Base-by-base conservation (phyloP, 2,888 invertebrate species). In the Chydorus sphaericus region DNA sequence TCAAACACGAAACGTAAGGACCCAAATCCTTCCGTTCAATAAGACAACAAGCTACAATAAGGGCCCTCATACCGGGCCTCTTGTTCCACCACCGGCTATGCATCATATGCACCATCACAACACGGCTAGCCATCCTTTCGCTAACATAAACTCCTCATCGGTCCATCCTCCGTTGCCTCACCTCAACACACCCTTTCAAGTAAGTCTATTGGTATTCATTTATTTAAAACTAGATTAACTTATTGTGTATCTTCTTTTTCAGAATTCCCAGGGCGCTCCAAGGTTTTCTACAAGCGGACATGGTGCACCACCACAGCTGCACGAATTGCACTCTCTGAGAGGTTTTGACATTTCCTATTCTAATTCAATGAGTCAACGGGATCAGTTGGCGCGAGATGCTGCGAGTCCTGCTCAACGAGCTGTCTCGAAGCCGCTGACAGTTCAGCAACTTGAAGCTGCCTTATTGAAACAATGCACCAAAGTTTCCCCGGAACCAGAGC, bases 361-460 rank as follows among this genome's bases (percentile, higher is more conserved):
- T 7, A n/a, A 11, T 5, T n/a, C 44, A 8, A 4, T 23, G 23
- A 44, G 28, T 26, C n/a, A n/a, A n/a, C 44, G 44, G 5, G 44
- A 44, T 44, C 26, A 23, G 8, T n/a, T n/a, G n/a, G 23, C 44
- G 5, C 14, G 10, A 23, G 44, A 44, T 26, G 44, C 26, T 26
- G n/a, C 26, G 14, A 28, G 44, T 11, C 23, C 44, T 14, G 44
- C 52, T 16, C 52, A 55, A 30, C 49, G 55, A 10, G 38, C 55
- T 33, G 49, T 55, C 16, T 48, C 55, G 36, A 55, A 55, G 36
- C 55, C 55, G 23, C 49, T 55, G 14, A 55, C 55, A 8, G 55
- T 55, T 7, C 48, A 48, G 28, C 48, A 55, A 36, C 37, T 55
- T 30, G 55, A 55, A 23, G 55, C 55, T 36, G 48, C 48, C n/a